Evolutionary conservation across 2,888 invertebrate genomes (phyloP).

Genomic region (Thumatha senex): DNA sequence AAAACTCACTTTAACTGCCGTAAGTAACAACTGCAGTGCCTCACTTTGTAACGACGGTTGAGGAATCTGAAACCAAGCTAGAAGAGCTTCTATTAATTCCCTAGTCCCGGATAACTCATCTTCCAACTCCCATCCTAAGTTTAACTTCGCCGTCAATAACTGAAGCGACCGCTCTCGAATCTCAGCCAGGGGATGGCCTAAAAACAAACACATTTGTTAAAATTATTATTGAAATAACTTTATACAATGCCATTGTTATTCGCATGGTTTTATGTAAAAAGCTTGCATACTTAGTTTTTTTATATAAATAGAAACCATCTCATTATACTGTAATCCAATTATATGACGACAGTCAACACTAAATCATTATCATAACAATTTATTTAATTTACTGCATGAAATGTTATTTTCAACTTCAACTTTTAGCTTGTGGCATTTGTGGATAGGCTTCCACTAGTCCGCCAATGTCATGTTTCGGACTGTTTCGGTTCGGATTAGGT

Average conservation of each 20-base stretch:
- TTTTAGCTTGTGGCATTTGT: no score
- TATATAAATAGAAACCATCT: constrained; percentile 50
- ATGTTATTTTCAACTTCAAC: no score
- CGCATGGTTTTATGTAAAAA: background rate
- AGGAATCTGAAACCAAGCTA: constrained; percentile 85
- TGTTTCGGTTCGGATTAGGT: no score
- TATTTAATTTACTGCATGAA: no score
- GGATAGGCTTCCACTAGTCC: no score
- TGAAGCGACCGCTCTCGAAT: constrained; percentile 82
- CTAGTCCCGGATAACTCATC: constrained; percentile 84
- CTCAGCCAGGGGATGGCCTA: constrained; percentile 83
- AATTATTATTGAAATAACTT: no score
- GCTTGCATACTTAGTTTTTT: constrained; percentile 57
- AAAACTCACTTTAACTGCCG: constrained; percentile 76
- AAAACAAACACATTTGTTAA: background rate
- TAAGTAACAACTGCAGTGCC: constrained; percentile 82
- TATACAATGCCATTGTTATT: background rate
- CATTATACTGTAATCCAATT: constrained; percentile 18
- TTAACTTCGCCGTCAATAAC: constrained; percentile 84
- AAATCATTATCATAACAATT: no score
- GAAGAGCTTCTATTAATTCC: constrained; percentile 82
- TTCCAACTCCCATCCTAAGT: constrained; percentile 84
- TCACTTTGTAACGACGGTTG: constrained; percentile 79
- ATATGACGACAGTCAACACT: no score
- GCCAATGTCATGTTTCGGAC: no score